Evolutionary conservation across 2,113 vertebrate genomes (phyloP).

Genomic region (Mesembrinibis cayennensis): DNA sequence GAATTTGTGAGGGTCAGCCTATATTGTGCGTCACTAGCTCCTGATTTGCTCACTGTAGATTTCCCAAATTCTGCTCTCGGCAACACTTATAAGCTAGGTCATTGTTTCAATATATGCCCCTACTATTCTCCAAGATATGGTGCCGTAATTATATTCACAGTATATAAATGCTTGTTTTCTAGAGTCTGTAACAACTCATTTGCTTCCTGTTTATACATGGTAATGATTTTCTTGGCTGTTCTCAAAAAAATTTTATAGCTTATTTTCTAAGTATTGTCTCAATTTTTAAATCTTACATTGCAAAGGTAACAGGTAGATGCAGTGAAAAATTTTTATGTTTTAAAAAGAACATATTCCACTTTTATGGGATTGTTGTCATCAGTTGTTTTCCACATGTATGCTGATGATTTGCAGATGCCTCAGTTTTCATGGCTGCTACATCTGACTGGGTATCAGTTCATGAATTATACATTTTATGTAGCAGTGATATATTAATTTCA

Average conservation of each 20-base stretch:
- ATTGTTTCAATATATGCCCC: background rate
- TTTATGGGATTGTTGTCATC: background rate
- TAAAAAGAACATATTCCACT: background rate
- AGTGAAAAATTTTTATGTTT: background rate
- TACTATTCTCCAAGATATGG: background rate
- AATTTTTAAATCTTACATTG: background rate
- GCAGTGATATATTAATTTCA: slow-evolving; percentile 52
- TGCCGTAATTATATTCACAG: background rate
- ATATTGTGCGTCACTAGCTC: background rate
- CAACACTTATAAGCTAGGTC: background rate
- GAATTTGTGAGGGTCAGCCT: background rate
- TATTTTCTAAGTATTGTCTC: background rate
- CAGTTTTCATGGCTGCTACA: background rate
- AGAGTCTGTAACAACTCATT: background rate
- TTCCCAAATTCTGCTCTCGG: background rate
- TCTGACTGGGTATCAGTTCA: background rate
- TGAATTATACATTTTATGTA: slow-evolving; percentile 42
- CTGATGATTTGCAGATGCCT: background rate
- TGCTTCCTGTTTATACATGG: background rate
- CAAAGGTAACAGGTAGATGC: background rate
- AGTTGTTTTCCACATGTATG: background rate
- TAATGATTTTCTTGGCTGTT: background rate
- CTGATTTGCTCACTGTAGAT: background rate
- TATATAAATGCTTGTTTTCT: background rate
- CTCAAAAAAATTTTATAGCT: background rate